phyloP scores from a whole-genome alignment of 2,888 invertebrate genomes.

The Lacanobia oleracea region DNA sequence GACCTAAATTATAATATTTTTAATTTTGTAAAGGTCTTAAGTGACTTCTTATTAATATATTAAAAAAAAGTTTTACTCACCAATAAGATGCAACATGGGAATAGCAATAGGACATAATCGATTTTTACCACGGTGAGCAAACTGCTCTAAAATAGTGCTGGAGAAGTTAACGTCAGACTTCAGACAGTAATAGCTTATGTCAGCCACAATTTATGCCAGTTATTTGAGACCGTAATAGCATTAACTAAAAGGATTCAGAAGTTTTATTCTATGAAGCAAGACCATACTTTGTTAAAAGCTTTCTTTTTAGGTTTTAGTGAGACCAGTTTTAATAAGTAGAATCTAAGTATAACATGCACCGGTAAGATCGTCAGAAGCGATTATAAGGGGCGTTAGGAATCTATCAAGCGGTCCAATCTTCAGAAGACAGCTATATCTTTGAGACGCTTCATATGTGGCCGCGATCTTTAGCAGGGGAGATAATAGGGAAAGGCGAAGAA shows the following conservation, averaged over 20 bases:
- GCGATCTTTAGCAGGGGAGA: no score
- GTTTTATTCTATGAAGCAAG: conserved; percentile 26
- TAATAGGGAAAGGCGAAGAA: no score
- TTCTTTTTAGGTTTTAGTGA: not conserved
- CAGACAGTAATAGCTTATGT: conserved; percentile 50
- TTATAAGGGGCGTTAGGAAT: not conserved
- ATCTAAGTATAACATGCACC: not conserved
- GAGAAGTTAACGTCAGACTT: conserved; percentile 51
- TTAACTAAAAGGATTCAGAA: conserved; percentile 35
- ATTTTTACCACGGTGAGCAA: no score
- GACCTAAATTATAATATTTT: no score
- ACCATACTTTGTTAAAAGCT: conserved; percentile 7
- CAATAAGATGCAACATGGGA: no score
- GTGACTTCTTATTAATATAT: no score
- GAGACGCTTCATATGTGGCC: no score
- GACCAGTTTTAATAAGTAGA: not conserved
- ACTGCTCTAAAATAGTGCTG: conserved; percentile 37
- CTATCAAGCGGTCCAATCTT: not conserved
- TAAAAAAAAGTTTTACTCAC: no score
- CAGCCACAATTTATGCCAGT: conserved; percentile 55
- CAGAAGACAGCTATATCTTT: no score
- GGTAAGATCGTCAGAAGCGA: not conserved
- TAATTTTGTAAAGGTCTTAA: no score
- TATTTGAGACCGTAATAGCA: conserved; percentile 32
- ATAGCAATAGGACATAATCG: no score